These are phyloP conservation scores for Pan paniscus DNA, from an alignment of 2,113 vertebrate species.

Conservation along the genomic window DNA sequence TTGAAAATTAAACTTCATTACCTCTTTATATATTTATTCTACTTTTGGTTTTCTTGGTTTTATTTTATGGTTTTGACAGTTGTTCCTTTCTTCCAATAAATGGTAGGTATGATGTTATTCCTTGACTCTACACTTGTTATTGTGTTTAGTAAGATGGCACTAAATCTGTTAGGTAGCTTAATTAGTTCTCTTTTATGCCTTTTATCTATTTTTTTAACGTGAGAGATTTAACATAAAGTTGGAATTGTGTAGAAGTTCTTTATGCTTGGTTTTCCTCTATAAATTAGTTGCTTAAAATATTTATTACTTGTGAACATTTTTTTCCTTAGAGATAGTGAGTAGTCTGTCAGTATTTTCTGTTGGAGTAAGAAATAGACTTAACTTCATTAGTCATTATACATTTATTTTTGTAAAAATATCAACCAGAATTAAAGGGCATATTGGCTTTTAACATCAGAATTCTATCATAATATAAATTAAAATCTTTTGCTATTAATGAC, in stretches of 20 bases:
- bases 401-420: background rate
- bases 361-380: constrained; percentile 14
- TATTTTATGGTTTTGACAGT: background rate
- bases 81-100: background rate
- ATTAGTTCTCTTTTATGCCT: background rate
- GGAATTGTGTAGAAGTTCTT: background rate
- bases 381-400: background rate
- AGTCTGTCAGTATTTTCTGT: background rate
- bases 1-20: constrained; percentile 4
- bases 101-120: background rate
- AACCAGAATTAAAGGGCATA: background rate
- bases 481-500: background rate
- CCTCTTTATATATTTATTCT: background rate
- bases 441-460: background rate
- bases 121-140: background rate
- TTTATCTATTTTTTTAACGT: background rate
- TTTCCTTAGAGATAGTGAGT: background rate
- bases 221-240: constrained; percentile 16
- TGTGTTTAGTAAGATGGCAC: background rate
- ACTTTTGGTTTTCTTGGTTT: background rate
- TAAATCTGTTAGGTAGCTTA: background rate
- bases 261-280: constrained; percentile 3
- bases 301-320: background rate
- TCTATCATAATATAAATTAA: constrained; percentile 16
- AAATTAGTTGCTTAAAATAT: constrained; percentile 28